Evolutionary conservation across 2,113 vertebrate genomes (phyloP).

Genomic region (Apeltes quadracus): DNA sequence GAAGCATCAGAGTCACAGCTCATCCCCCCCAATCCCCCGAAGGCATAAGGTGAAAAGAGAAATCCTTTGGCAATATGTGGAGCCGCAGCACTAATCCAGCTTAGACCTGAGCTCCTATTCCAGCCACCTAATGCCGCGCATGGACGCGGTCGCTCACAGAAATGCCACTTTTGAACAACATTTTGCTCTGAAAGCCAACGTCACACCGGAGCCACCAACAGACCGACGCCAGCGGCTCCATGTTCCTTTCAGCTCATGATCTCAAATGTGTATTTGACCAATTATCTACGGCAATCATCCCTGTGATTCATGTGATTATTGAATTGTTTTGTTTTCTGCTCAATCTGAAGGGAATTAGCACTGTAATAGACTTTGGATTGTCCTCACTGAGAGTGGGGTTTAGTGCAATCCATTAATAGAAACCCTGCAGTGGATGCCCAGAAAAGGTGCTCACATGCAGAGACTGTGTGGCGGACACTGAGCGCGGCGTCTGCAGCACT

Average conservation of each 20-base stretch:
- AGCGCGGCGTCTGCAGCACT: background rate
- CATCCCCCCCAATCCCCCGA: constrained; percentile 26
- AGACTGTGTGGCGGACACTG: background rate
- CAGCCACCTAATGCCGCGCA: constrained; percentile 73
- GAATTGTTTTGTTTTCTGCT: background rate
- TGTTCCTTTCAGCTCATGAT: background rate
- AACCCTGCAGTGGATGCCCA: constrained; percentile 19
- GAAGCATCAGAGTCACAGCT: constrained; percentile 11
- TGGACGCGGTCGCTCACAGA: constrained; percentile 44
- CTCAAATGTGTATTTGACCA: background rate
- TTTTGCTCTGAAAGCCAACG: constrained; percentile 3
- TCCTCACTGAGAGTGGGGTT: constrained; percentile 35
- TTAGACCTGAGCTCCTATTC: constrained; percentile 76
- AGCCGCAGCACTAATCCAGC: constrained; percentile 76
- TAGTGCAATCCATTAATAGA: constrained; percentile 41
- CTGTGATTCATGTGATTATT: background rate
- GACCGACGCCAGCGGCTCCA: background rate
- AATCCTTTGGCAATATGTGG: constrained; percentile 72
- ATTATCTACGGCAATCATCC: background rate
- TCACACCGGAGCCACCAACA: background rate
- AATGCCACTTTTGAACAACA: constrained; percentile 6
- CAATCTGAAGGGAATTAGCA: constrained; percentile 13
- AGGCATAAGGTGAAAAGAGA: constrained; percentile 72
- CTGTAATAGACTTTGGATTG: constrained; percentile 38
- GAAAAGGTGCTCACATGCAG: constrained; percentile 34